These are phyloP conservation scores for Cydia amplana DNA, from an alignment of 1,140 invertebrate species.

Conservation along the genomic window DNA sequence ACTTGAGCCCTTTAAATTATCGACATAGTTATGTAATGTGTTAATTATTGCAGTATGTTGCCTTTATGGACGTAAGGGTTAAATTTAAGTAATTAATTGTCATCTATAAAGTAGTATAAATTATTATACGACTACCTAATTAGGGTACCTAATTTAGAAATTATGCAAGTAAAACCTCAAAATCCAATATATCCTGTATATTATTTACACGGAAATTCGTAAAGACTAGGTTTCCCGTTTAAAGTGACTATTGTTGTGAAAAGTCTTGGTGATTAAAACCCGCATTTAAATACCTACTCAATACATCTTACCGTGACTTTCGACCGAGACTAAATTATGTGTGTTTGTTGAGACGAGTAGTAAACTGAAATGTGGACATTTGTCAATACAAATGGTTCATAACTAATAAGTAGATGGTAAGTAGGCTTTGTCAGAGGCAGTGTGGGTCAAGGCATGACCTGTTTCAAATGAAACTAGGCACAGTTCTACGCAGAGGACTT, in stretches of 20 bases:
- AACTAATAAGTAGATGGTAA: conserved; percentile 15
- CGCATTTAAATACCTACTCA: background rate
- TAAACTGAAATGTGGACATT: conserved; percentile 9
- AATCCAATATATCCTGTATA: background rate
- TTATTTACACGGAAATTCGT: conserved; percentile 10
- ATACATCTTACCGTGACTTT: conserved; percentile 5
- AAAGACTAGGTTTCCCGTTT: background rate
- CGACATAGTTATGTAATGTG: too few species aligned
- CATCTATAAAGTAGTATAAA: too few species aligned
- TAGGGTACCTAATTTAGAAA: too few species aligned
- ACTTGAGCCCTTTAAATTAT: too few species aligned
- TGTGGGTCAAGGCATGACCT: conserved; percentile 1
- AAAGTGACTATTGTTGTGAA: conserved; percentile 18
- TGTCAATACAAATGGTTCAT: conserved; percentile 1
- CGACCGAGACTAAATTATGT: background rate
- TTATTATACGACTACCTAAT: too few species aligned
- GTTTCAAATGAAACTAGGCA: background rate
- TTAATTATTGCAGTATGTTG: too few species aligned
- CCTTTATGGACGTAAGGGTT: too few species aligned
- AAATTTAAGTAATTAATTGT: too few species aligned
- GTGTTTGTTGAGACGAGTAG: conserved; percentile 2
- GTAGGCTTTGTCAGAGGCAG: background rate
- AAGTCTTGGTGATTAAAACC: background rate
- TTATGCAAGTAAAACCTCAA: too few species aligned
- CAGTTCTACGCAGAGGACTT: too few species aligned